Evolutionary conservation across 2,797 vertebrate genomes (phyloP).

Genomic region (Scyliorhinus canicula): DNA sequence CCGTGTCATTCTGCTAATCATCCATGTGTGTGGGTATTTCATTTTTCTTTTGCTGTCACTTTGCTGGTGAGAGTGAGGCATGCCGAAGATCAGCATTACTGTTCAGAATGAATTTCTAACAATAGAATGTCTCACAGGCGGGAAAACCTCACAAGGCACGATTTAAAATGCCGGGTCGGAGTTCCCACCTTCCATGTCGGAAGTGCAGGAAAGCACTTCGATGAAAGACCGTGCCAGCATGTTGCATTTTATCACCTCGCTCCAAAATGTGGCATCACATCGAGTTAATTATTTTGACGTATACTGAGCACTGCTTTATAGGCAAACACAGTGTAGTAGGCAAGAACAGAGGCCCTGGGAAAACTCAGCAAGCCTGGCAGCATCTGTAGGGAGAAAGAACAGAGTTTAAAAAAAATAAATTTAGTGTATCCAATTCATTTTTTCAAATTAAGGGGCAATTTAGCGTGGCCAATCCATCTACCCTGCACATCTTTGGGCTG

Average conservation of each 20-base stretch:
- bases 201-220: not conserved
- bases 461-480: too few species aligned
- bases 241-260: not conserved
- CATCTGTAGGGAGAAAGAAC: too few species aligned
- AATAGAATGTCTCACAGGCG: not conserved
- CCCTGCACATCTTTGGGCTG: too few species aligned
- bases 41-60: constrained; percentile 8
- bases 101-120: not conserved
- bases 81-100: not conserved
- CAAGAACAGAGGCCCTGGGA: too few species aligned
- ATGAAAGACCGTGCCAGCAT: not conserved
- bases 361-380: too few species aligned
- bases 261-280: not conserved
- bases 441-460: too few species aligned
- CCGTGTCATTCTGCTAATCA: not conserved
- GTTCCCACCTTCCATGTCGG: not conserved
- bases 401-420: too few species aligned
- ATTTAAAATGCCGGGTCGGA: not conserved
- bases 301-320: not conserved
- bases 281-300: not conserved
- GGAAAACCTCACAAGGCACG: not conserved
- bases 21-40: too few species aligned
- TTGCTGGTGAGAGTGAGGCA: not conserved
- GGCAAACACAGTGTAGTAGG: not conserved
- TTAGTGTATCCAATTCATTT: too few species aligned